These are phyloP conservation scores for Dipodomys ordii DNA, from an alignment of 2,113 vertebrate species.

Conservation along the genomic window DNA sequence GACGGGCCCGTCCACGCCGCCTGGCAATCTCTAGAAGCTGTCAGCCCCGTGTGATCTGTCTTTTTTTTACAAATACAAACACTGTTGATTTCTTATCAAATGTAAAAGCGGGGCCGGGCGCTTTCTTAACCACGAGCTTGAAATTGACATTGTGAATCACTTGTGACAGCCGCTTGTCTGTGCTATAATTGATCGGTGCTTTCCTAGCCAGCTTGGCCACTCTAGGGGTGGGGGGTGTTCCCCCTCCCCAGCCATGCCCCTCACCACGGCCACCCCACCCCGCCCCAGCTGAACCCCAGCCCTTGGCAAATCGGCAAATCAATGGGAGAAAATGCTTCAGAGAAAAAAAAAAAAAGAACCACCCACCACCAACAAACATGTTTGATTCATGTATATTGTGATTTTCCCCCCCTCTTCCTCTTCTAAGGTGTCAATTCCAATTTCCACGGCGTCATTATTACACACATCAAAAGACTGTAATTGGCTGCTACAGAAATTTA, in stretches of 20 bases:
- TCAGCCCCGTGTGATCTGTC: conserved; percentile 95
- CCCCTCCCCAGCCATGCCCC: not conserved
- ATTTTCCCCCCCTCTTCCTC: not conserved
- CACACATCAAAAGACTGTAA: conserved; percentile 63
- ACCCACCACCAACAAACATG: not conserved
- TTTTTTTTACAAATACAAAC: conserved; percentile 92
- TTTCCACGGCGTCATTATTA: conserved; percentile 48
- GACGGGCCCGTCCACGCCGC: conserved; percentile 89
- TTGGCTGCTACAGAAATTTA: conserved; percentile 54
- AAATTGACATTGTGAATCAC: conserved; percentile 99
- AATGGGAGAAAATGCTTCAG: conserved; percentile 65
- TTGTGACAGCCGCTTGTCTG: conserved; percentile 96
- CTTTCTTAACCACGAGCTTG: conserved; percentile 95
- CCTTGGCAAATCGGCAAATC: conserved; percentile 60
- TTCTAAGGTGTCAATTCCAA: conserved; percentile 62
- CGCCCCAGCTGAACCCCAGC: not conserved
- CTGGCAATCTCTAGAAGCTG: conserved; percentile 94
- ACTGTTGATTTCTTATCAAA: conserved; percentile 97
- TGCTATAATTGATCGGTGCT: conserved; percentile 97
- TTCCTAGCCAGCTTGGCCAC: conserved; percentile 81
- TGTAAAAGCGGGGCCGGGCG: conserved; percentile 95
- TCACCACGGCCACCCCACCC: not conserved
- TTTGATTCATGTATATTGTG: not conserved
- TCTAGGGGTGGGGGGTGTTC: not conserved
- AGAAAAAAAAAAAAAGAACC: not conserved